Base-by-base conservation (phyloP, 2,888 invertebrate species). In the Drosophila fulvimacula region DNA sequence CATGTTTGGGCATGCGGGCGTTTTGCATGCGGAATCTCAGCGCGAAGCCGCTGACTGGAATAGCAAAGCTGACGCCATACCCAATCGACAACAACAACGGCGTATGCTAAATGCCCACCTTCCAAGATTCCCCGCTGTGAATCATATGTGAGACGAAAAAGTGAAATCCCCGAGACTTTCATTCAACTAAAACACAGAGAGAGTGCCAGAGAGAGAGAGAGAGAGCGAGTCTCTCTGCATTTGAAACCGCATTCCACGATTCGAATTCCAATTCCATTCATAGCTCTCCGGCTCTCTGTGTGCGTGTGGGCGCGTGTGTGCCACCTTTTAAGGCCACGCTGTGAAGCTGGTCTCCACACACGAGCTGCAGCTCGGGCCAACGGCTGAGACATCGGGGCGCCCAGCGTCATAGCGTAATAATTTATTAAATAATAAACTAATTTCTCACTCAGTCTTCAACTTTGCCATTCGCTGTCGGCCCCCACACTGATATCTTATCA, bases 341-440 rank as follows among this genome's bases (percentile, higher is more conserved):
- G 53, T 27, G 44, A 24, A 34, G 55, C 49, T 52, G 30, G 46
- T 48, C 49, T 49, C n/a, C 13, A 17, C 59, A 19, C 46, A 32
- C 11, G 11, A 17, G 9, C 21, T 9, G 34, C 27, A 27, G n/a
- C 41, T 41, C 27, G n/a, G 13, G 38, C 41, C 34, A 38, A 64
- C 59, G 48, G 44, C 44, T 17, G 60, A 80, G 80, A 81, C 80
- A 69, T 70, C n/a, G 48, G 51, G 80, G 81, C 81, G 79, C 79
- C 81, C 67, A 48, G 27, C 46, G 11, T 38, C 52, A 21, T 58
- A 17, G 44, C 49, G 32, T 21, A 13, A 19, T 6, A 41, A 13
- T 6, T 15, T 27, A 44, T 51, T 13, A 13, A 13, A 32, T 13
- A 13, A 49, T 13, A 6, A 7, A 32, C 19, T 3, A 49, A 19